Evolutionary conservation across 2,797 vertebrate species (phyloP).

Genomic region (Myotis daubentonii): DNA sequence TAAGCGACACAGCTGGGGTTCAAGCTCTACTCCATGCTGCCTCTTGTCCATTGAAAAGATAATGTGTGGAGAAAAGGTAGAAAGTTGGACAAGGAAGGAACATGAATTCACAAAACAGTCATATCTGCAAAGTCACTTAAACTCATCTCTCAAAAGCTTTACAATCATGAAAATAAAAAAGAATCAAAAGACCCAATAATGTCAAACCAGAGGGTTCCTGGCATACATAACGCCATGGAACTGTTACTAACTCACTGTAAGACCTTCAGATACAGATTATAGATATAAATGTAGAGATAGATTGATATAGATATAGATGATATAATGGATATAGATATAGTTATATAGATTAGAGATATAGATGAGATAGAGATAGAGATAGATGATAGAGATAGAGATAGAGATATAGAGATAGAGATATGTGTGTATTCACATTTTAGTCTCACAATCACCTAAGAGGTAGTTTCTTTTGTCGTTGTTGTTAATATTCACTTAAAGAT

Average conservation of each 20-base stretch:
- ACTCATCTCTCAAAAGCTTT: not conserved
- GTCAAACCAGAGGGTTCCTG: not conserved
- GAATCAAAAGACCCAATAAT: conserved; percentile 28
- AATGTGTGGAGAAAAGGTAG: not conserved
- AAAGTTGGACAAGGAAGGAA: not conserved
- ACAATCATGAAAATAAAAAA: not conserved
- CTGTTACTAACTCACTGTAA: conserved; percentile 12
- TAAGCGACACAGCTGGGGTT: not conserved
- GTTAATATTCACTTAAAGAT: too few relatives aligned
- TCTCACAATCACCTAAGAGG: not conserved
- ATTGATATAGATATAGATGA: not conserved
- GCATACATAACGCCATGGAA: not conserved
- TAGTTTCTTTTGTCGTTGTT: not conserved
- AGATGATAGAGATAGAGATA: not conserved
- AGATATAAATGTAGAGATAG: not conserved
- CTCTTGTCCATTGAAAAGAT: not conserved
- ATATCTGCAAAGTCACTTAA: conserved; percentile 1
- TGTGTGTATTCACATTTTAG: not conserved
- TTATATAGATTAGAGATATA: not conserved
- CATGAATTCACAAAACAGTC: not conserved
- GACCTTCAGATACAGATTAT: not conserved
- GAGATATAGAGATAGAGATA: not conserved
- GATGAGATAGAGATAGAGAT: not conserved
- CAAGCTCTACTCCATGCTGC: not conserved
- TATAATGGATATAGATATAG: not conserved